Conservation (phyloP, 2,797 vertebrate species). For the Nannoperca australis region DNA sequence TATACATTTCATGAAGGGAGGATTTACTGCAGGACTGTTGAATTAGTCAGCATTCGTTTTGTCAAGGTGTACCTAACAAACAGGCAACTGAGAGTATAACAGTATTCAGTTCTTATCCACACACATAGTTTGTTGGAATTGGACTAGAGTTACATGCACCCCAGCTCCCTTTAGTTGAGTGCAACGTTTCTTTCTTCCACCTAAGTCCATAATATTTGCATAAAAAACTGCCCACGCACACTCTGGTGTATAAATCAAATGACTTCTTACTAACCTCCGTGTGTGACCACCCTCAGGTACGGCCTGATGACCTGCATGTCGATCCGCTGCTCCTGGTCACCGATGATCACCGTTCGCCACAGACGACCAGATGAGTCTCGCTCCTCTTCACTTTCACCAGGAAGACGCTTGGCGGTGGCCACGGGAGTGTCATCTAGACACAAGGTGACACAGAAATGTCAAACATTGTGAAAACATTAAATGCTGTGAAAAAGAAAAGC, state of each 20-base stretch:
- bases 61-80: background rate
- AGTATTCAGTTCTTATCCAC: background rate
- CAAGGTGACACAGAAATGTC: slow-evolving; percentile 9
- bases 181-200: background rate
- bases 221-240: no score
- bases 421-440: slow-evolving; percentile 94
- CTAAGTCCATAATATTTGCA: background rate
- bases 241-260: no score
- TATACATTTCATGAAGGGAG: background rate
- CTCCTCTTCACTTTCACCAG: slow-evolving; percentile 89
- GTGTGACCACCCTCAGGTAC: slow-evolving; percentile 96
- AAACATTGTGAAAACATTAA: background rate
- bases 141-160: no score
- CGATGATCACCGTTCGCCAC: slow-evolving; percentile 96
- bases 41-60: background rate
- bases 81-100: background rate
- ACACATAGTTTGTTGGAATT: background rate
- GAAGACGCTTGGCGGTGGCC: slow-evolving; percentile 92
- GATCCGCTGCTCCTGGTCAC: slow-evolving; percentile 95
- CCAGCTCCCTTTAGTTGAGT: background rate
- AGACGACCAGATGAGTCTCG: slow-evolving; percentile 87
- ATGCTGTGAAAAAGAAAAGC: background rate
- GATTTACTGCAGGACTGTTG: background rate
- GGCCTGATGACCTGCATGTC: slow-evolving; percentile 97
- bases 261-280: slow-evolving; percentile 88